Base-by-base conservation (phyloP, 2,888 invertebrate genomes). In the Biston stratarius region DNA sequence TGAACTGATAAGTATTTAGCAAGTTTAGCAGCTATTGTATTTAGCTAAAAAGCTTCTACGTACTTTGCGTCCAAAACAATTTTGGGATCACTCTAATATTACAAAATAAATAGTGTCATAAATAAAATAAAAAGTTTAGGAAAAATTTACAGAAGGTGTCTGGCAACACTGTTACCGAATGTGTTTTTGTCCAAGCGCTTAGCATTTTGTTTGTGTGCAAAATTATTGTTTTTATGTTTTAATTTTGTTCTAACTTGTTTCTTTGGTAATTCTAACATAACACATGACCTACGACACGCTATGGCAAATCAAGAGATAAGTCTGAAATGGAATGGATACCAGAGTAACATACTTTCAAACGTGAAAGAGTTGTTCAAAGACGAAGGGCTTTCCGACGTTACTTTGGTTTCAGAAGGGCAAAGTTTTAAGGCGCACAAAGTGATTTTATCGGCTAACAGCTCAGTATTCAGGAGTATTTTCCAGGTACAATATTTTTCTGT, bases 271-370 rank as follows among this genome's bases (percentile, higher is more conserved):
- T 38, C 9, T 38, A 59, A 70, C 40, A 38, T 72, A 61, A 73
- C 71, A 67, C 68, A 69, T 72, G 77, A 79, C 36, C 55, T 60
- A 63, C 36, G 66, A 55, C 8, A 57, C 63, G 67, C 67, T 72
- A 94, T 94, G 94, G 83, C 92, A 72, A 93, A 93, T 77, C 94
- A 94, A 81, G 96, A 96, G 87, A 96, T 96, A 87, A 96, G 96
- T 86, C 89, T 96, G 71, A 96, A 96, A 84, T 96, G 96, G 96
- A 96, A 96, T 85, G 96, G 96, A 69, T 96, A 95, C 85, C 94
- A 96, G 79, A 95, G 88, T 81, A 96, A 96, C 80, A 95, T 96
- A 84, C 87, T 96, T 70, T 91, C 90, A 64, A 96, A 95, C 74
- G 95, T 96, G 74, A 95, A 95, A 81, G 95, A 95, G 79, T 85